Base-by-base conservation (phyloP, 1,140 invertebrate species). In the Stenopsyche tienmushanensis region DNA sequence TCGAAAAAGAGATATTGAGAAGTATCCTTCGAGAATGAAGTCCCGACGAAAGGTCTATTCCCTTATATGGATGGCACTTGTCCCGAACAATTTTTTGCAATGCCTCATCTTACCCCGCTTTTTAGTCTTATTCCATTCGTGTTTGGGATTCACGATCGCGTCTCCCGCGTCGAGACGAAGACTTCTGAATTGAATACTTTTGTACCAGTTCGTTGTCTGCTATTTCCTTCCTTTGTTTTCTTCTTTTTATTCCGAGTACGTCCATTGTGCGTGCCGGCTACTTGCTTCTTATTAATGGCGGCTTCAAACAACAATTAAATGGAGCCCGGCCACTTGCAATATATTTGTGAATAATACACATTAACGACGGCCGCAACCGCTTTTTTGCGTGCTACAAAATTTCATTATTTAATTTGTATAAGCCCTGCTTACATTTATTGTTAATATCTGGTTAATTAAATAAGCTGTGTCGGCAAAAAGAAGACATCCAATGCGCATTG, bases 141-240 rank as follows among this genome's bases (percentile, higher is more conserved):
- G n/a, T n/a, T 47, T 47, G 24, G 47, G 29, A 57, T 57, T 41
- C 54, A 34, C 24, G 26, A 39, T 15, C 49, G 60, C 60, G 44
- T 39, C 47, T 63, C 49, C 60, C 49, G 60, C 47, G 24, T 53
- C 47, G 60, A n/a, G 47, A 47, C 42, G 26, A 26, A 21, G 42
- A 47, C 47, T 47, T 39, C 49, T 63, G 60, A 63, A 63, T 63
- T 41, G 60, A 63, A 63, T 52, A 52, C 50, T 53, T 63, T 18
- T 44, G 25, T 18, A 15, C 39, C 26, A 42, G 26, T 50, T 50
- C 23, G 20, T 39, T 39, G 47, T 20, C 13, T 52, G 7, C 23
- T 62, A n/a, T 39, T 53, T 63, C 29, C n/a, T 62, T 7, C 39
- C 47, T 62, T 47, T 47, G 9, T 26, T 29, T 50, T 20, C 49